Base-by-base conservation (phyloP, 1,140 invertebrate genomes). In the Callitettix versicolor region DNA sequence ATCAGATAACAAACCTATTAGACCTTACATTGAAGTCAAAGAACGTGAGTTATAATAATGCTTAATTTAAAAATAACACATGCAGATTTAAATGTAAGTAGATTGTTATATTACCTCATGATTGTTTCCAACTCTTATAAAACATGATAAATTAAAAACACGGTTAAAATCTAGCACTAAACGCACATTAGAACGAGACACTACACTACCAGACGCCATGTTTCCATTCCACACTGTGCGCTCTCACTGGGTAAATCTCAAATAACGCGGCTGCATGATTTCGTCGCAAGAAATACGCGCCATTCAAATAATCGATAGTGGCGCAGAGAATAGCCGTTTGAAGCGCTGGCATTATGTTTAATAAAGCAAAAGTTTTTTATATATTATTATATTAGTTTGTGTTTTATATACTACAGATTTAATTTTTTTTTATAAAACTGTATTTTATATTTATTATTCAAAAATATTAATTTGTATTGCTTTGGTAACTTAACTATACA, bases 271-370 rank as follows among this genome's bases (percentile, higher is more conserved):
- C 48, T 51, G 48, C 43, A 47, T 55, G 46, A 48, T 46, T 34
- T 54, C 53, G 30, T 54, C 53, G 43, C 53, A 54, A 53, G 41
- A 54, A 54, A 46, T 54, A 54, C 41, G 53, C 53, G 41, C 43
- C 53, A 15, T 44, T 24, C 53, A 22, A 54, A 54, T 46, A 54
- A 54, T 51, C 48, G 48, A 51, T 51, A 51, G 14, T 51, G 48
- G 21, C 48, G 26, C 48, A 51, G 34, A 51, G 33, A 51, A 36
- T 51, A 18, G 21, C 48, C 48, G 48, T 36, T 34, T 38, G 30
- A 26, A 51, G 48, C 48, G 48, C 48, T 30, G 17, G 48, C 48
- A 30, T 4, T 4, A 30, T 30, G 26, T 30, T 30, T 4, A 4
- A 9, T 3, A 30, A 30, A 30, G 26, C 9, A 30, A 30, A 4